Evolutionary conservation across 2,888 invertebrate species (phyloP), one percentile per base, ranked within the genome.

Genomic region (Philonicus albiceps): DNA sequence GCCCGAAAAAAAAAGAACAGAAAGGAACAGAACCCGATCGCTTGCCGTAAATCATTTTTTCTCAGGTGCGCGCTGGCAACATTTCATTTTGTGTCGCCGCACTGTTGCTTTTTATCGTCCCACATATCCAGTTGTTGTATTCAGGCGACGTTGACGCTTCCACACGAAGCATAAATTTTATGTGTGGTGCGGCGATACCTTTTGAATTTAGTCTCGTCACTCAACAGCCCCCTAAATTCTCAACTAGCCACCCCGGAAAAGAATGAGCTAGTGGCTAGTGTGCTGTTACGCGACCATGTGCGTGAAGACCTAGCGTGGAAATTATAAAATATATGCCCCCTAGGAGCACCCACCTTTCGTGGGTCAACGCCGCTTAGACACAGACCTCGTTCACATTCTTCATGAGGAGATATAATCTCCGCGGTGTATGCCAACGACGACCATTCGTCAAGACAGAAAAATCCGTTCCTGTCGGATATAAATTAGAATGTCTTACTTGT

Each of bases 31-130:
- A 34, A 81, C 53, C 53, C 22, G 64, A 53, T 53, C 81, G 55
- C 55, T 55, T 22, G 31, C 55, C 81, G 81, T 81, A 81, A 81
- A 81, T 81, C 81, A 81, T 81, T 81, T 80, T 64, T 81, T 53
- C 81, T 81, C 81, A 81, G 81, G 81, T 81, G 81, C 49, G 34
- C 74, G 34, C 74, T 81, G 81, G 81, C 81, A 78, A 78, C 78
- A 78, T 78, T 78, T 78, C 78, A 78, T 78, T 49, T 81, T 55
- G 55, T 81, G 81, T 81, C 81, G 81, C 55, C 49, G 53, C 27
- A 27, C 27, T 81, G 81, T 53, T 43, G 19, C 19, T 31, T 81
- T 81, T 53, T 64, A 55, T 81, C 80, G 49, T 16, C 22, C 30
- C 43, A n/a, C n/a, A n/a, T 43, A 76, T 80, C 80, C n/a, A 31